phyloP scores from a whole-genome alignment of 2,113 vertebrate species.

The Irena cyanogastra region DNA sequence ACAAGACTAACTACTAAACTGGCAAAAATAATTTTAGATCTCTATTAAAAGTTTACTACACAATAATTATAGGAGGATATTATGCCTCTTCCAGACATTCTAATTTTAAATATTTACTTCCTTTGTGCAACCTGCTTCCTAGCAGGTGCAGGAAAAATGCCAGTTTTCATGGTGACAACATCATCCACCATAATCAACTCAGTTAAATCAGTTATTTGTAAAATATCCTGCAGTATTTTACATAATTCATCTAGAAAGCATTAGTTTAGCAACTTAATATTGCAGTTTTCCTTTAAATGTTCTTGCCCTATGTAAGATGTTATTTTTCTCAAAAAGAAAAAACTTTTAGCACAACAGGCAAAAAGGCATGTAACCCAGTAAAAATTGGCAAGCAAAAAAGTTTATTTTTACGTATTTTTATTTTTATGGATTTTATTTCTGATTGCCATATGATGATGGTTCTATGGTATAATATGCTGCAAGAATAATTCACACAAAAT shows the following conservation, averaged over 20 bases:
- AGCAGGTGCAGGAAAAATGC: neutral
- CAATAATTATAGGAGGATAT: neutral
- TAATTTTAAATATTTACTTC: constrained; percentile 12
- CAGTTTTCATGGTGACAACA: neutral
- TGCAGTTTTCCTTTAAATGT: constrained; percentile 49
- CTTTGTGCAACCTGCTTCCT: constrained; percentile 23
- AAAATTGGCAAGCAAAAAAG: constrained; percentile 61
- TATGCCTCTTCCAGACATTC: neutral
- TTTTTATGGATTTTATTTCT: constrained; percentile 48
- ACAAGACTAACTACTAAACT: neutral
- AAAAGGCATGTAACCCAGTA: constrained; percentile 48
- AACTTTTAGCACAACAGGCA: neutral
- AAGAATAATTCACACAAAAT: constrained; percentile 21
- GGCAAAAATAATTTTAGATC: neutral
- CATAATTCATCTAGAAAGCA: neutral
- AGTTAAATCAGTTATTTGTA: constrained; percentile 22
- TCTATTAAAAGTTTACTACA: neutral
- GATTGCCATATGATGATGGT: constrained; percentile 43
- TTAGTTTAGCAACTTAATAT: neutral
- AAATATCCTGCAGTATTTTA: constrained; percentile 8
- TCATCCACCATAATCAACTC: neutral
- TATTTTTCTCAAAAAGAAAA: constrained; percentile 1
- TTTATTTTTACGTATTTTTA: constrained; percentile 33
- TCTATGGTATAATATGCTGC: constrained; percentile 14
- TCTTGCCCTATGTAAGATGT: neutral